phyloP scores from a whole-genome alignment of 92 coral and sea anemone species.

The Umimayanthus chanpuru region DNA sequence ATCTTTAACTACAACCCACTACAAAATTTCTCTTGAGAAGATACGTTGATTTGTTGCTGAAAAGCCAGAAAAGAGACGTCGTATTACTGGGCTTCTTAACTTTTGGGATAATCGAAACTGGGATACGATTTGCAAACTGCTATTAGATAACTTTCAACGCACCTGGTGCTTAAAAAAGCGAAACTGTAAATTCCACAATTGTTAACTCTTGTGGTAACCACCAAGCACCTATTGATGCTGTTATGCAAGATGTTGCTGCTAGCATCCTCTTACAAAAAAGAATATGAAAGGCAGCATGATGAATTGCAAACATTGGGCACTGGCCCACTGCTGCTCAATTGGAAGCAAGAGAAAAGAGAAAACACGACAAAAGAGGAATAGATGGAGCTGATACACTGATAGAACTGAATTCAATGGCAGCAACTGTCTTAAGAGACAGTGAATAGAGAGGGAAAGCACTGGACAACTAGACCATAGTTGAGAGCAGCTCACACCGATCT shows the following conservation, averaged over 20 bases:
- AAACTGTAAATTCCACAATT: background rate
- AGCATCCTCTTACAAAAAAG: background rate
- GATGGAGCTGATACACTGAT: background rate
- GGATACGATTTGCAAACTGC: background rate
- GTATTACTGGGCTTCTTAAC: background rate
- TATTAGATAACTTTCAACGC: background rate
- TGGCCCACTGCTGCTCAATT: background rate
- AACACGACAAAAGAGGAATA: background rate
- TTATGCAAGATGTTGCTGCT: background rate
- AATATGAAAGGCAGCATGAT: background rate
- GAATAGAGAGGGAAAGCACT: too few species aligned
- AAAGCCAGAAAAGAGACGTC: constrained; percentile 12
- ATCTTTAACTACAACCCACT: constrained; percentile 28
- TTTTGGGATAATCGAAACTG: background rate
- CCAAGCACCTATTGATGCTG: background rate
- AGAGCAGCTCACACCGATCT: too few species aligned
- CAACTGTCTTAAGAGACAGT: too few species aligned
- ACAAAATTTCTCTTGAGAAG: constrained; percentile 12
- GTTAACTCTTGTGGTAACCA: background rate
- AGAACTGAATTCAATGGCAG: too few species aligned
- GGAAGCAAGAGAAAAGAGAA: background rate
- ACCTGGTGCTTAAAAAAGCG: background rate
- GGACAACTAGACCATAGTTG: too few species aligned
- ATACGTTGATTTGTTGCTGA: background rate
- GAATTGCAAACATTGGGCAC: background rate